A percentile compares a stretch with the other conserved stretches of the same genome.
These are phyloP conservation scores for Chymomyza fuscimana DNA, from an alignment of 2,888 invertebrate species.

Conservation along the genomic window DNA sequence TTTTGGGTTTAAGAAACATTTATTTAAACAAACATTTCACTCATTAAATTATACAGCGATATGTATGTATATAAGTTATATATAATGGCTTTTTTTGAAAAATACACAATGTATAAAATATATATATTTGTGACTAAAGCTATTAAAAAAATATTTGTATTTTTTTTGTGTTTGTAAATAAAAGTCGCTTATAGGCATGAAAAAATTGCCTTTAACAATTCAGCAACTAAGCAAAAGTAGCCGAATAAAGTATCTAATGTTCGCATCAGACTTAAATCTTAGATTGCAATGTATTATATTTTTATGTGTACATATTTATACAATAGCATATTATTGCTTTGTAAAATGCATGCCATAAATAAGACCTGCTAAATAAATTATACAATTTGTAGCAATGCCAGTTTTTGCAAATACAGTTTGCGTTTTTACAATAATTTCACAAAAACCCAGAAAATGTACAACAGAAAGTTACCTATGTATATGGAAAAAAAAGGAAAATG, in stretches of 20 bases:
- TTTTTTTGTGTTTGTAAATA: not conserved
- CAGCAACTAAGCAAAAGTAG: not conserved
- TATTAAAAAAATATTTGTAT: not conserved
- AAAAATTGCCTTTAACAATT: not conserved
- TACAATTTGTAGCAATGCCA: not conserved
- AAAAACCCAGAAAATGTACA: conserved; percentile 37
- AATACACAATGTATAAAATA: conserved; percentile 6
- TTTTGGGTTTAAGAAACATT: conserved; percentile 5
- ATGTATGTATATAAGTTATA: conserved; percentile 2
- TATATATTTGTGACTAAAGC: conserved; percentile 4
- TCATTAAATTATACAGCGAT: not conserved
- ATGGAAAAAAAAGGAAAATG: not conserved
- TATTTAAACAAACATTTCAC: not conserved
- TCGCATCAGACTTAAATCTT: not conserved
- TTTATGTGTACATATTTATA: not conserved
- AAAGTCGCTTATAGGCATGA: not conserved
- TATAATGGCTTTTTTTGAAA: conserved; percentile 4
- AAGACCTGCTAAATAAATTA: not conserved
- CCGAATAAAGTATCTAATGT: not conserved
- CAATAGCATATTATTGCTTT: not conserved
- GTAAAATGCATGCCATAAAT: not conserved
- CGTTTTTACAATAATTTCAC: conserved; percentile 39
- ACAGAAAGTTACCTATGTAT: not conserved
- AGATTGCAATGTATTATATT: not conserved
- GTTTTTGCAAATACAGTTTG: conserved; percentile 13